Base-by-base conservation (phyloP, 2,888 invertebrate genomes). In the Pardosa pseudoannulata region DNA sequence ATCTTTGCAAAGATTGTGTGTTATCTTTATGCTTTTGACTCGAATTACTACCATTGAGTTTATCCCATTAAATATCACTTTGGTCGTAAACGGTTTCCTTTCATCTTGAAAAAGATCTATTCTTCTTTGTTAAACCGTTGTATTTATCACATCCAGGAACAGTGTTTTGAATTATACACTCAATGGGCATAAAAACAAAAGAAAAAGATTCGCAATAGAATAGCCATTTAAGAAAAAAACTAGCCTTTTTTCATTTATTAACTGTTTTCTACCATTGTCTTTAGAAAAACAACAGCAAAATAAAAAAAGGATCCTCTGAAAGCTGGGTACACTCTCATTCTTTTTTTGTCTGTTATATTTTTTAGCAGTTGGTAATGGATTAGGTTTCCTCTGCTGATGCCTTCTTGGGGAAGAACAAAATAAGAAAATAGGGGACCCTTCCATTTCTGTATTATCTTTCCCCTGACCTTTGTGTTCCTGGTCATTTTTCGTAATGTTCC, bases 361-460 rank as follows among this genome's bases (percentile, higher is more conserved):
- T 46, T 46, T n/a, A 56, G 56, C 23, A 23, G 56, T 56, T 56
- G 56, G 19, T 6, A 56, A 23, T 19, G 23, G 23, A 23, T 56
- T 23, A 56, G 23, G 3, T 23, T 56, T 23, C 11, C 23, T 11
- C 56, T 23, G 36, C 36, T n/a, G 1, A 23, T 56, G 56, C 23
- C 5, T 56, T 56, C 23, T 23, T 9, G 36, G 36, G 56, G 6
- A 9, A 9, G 56, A 56, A 7, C 56, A 23, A 56, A 11, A 23
- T 46, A 16, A 11, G 41, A n/a, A 13, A 13, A 13, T 2, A 11
- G 41, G 16, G 16, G 23, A 56, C 1, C 1, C 23, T 23, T 56
- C 56, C 56, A 56, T 56, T 56, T 56, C 56, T 56, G 19, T 56
- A 56, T 56, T 56, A 56, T 56, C 19, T 56, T 56, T 56, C 56